Conservation (phyloP, 2,797 vertebrate genomes). For the Clarias pachynema region DNA sequence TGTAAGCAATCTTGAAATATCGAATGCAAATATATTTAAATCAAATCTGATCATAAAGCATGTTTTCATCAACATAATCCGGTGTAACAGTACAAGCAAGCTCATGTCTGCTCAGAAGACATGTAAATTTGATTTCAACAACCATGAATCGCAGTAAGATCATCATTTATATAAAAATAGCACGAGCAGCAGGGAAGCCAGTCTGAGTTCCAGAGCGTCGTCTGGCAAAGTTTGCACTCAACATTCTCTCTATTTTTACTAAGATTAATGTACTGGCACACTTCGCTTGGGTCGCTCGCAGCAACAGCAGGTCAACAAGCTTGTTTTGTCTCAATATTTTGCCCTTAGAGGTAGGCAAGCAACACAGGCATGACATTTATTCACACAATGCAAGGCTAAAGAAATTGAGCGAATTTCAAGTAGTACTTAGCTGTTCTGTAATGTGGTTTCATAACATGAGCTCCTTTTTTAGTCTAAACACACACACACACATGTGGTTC, state of each 20-base stretch:
- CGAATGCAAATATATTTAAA: conserved; percentile 1
- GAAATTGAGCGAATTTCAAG: not conserved
- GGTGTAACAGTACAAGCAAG: not conserved
- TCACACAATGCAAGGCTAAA: not conserved
- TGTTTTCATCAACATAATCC: conserved; percentile 10
- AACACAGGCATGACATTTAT: not conserved
- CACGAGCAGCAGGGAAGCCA: not conserved
- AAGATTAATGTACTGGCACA: conserved; percentile 10
- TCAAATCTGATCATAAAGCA: not conserved
- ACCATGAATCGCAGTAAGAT: conserved; percentile 16
- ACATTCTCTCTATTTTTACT: conserved; percentile 9
- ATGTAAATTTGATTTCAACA: conserved; percentile 7
- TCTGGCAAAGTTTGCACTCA: conserved; percentile 11
- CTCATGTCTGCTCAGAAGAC: conserved; percentile 2
- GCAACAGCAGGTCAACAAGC: conserved; percentile 21
- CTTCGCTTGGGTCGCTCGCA: not conserved
- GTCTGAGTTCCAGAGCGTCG: not conserved
- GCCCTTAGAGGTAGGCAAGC: not conserved
- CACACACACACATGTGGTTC: not conserved
- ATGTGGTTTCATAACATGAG: not conserved
- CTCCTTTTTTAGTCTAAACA: not conserved
- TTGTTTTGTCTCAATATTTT: conserved; percentile 21
- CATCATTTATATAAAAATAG: conserved; percentile 22
- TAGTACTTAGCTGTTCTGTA: not conserved
- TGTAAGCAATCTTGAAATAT: not conserved